These are phyloP conservation scores for Tamandua tetradactyla DNA, from an alignment of 2,797 vertebrate genomes.

Conservation along the genomic window DNA sequence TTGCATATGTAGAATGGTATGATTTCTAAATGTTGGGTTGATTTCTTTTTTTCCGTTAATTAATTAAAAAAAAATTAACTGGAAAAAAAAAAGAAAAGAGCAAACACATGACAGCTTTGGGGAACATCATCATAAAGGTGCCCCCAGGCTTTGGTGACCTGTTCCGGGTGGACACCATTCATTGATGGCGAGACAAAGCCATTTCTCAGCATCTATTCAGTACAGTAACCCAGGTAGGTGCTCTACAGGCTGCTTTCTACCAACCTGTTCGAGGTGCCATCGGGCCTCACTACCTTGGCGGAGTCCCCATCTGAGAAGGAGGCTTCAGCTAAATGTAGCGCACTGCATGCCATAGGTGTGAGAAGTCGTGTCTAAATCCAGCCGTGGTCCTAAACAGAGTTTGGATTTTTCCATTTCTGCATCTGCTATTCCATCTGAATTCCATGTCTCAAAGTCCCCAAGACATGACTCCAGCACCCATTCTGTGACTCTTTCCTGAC, in stretches of 20 bases:
- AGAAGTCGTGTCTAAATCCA: neutral
- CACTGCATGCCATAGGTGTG: fast-evolving
- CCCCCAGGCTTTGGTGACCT: fast-evolving
- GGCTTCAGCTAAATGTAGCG: fast-evolving
- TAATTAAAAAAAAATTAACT: too few relatives aligned
- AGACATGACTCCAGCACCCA: neutral
- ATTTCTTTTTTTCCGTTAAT: too few relatives aligned
- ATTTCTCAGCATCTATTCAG: neutral
- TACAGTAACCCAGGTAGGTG: neutral
- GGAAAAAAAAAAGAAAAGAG: neutral
- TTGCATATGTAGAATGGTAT: too few relatives aligned
- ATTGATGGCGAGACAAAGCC: neutral
- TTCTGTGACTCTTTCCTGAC: neutral
- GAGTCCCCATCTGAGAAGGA: too few relatives aligned
- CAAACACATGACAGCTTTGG: neutral
- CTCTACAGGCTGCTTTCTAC: neutral
- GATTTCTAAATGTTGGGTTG: too few relatives aligned
- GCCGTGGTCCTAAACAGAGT: neutral
- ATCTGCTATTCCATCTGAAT: neutral
- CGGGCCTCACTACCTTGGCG: neutral
- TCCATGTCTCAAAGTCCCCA: neutral
- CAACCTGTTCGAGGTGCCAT: neutral
- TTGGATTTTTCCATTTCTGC: neutral
- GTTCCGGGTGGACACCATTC: too few relatives aligned
- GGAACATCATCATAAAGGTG: fast-evolving